Evolutionary conservation across 1,140 invertebrate genomes (phyloP).

Genomic region (Drosophila mayri): DNA sequence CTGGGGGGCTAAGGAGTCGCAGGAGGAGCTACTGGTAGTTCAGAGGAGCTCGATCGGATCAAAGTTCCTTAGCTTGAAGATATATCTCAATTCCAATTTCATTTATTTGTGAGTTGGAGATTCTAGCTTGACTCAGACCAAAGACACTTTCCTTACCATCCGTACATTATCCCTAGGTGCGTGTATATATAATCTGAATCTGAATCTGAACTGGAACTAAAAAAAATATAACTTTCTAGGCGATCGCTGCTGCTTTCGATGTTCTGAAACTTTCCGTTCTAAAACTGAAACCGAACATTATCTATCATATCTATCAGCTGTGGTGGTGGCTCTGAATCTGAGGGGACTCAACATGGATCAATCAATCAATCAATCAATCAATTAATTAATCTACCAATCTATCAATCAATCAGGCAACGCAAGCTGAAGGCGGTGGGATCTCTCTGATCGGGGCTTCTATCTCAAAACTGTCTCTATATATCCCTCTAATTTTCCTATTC

Average conservation of each 20-base stretch:
- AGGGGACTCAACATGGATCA: slow-evolving; percentile 33
- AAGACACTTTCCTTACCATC: slow-evolving; percentile 1
- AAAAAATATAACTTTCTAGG: slow-evolving; percentile 38
- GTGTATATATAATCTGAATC: slow-evolving; percentile 16
- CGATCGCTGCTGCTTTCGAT: slow-evolving; percentile 53
- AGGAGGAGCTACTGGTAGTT: neutral
- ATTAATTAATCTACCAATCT: slow-evolving; percentile 7
- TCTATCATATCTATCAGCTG: slow-evolving; percentile 53
- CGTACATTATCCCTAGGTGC: slow-evolving; percentile 14
- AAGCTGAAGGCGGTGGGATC: slow-evolving; percentile 65
- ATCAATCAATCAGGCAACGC: slow-evolving; percentile 54
- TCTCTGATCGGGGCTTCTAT: slow-evolving; percentile 48
- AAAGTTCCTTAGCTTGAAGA: slow-evolving; percentile 13
- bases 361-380: slow-evolving; percentile 11
- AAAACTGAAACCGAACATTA: slow-evolving; percentile 76
- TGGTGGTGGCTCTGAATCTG: slow-evolving; percentile 21
- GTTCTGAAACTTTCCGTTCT: slow-evolving; percentile 50
- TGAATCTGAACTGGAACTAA: slow-evolving; percentile 5
- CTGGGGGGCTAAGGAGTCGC: slow-evolving; percentile 23
- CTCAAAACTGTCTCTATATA: slow-evolving; percentile 28
- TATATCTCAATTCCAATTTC: slow-evolving; percentile 7
- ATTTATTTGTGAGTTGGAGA: slow-evolving; percentile 2
- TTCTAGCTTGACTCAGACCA: slow-evolving; percentile 30
- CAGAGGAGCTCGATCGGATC: slow-evolving; percentile 13
- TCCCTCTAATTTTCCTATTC: slow-evolving; percentile 16